These are phyloP conservation scores for Sogatella furcifera DNA, from an alignment of 1,140 invertebrate genomes.

Conservation along the genomic window DNA sequence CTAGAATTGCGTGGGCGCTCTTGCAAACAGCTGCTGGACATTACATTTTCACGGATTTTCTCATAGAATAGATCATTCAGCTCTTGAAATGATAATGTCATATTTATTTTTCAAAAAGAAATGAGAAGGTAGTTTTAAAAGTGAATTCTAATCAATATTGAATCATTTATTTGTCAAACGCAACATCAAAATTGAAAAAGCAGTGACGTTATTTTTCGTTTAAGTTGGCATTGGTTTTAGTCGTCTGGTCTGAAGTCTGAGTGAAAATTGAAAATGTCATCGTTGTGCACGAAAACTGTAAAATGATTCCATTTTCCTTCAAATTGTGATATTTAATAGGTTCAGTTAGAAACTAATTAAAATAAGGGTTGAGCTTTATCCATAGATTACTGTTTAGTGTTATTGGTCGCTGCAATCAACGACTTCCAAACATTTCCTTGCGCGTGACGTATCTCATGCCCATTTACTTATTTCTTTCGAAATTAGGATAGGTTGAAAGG, in stretches of 20 bases:
- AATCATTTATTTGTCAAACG: background rate
- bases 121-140: background rate
- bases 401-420: background rate
- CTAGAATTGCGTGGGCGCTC: background rate
- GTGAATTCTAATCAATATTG: background rate
- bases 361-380: background rate
- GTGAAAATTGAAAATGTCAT: slow-evolving; percentile 1
- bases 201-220: background rate
- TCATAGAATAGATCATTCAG: background rate
- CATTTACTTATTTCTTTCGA: background rate
- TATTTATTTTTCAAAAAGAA: background rate
- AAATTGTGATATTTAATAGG: background rate
- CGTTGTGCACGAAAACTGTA: background rate
- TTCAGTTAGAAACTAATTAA: background rate
- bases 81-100: background rate
- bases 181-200: background rate
- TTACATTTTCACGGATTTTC: background rate
- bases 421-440: background rate
- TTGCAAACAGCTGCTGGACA: background rate
- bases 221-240: slow-evolving; percentile 1
- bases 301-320: background rate
- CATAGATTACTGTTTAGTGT: background rate
- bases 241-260: background rate
- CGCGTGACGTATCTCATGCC: background rate
- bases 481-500: background rate